Percentiles rank a stretch among this genome's conserved stretches.
phyloP scores from a whole-genome alignment of 2,888 invertebrate species.

The Penaeus monodon region DNA sequence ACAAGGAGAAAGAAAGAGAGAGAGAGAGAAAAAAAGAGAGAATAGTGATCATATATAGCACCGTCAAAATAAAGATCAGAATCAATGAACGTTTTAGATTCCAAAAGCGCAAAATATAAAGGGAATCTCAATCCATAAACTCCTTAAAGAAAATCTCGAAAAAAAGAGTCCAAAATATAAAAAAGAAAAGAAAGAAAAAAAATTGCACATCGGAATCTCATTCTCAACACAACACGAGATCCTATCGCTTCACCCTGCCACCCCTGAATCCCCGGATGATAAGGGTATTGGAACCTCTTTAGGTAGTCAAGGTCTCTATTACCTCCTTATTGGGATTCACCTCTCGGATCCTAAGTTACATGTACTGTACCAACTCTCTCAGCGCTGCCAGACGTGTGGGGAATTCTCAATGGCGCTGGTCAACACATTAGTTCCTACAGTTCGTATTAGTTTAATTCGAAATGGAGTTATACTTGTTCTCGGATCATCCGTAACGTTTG shows the following conservation, averaged over 20 bases:
- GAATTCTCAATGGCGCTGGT: not conserved
- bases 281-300: slow-evolving; percentile 15
- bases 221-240: not conserved
- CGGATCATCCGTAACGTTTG: too few relatives aligned
- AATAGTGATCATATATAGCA: not conserved
- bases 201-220: not conserved
- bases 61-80: too few relatives aligned
- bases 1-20: not conserved
- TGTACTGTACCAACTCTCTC: not conserved
- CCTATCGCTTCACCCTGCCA: not conserved
- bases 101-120: too few relatives aligned
- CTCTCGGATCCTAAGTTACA: not conserved
- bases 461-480: too few relatives aligned
- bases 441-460: too few relatives aligned
- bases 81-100: too few relatives aligned
- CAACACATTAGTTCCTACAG: too few relatives aligned
- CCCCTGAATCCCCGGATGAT: not conserved
- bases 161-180: not conserved
- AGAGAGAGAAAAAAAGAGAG: not conserved
- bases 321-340: slow-evolving; percentile 29
- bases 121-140: too few relatives aligned
- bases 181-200: not conserved
- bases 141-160: not conserved
- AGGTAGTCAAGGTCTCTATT: slow-evolving; percentile 13
- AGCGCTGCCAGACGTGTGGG: not conserved